These are phyloP conservation scores for Intellagama lesueurii DNA, from an alignment of 2,797 vertebrate species.

Conservation along the genomic window DNA sequence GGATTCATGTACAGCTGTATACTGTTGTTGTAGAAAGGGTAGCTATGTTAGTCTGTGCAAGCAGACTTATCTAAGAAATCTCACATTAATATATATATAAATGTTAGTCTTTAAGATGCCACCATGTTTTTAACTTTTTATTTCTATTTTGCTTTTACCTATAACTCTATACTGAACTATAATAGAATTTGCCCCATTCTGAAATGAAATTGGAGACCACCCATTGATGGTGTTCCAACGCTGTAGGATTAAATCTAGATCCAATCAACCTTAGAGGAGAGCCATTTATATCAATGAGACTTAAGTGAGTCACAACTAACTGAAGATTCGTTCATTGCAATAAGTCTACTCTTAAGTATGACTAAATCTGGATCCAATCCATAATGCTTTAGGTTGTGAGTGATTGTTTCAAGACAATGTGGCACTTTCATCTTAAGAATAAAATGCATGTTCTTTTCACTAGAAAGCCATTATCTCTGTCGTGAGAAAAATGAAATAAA, in stretches of 20 bases:
- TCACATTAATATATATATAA: no score
- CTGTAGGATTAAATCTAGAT: not conserved
- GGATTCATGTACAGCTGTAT: not conserved
- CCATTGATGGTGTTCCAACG: not conserved
- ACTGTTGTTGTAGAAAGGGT: no score
- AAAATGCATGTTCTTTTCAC: conserved; percentile 25
- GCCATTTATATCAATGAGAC: not conserved
- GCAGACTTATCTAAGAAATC: no score
- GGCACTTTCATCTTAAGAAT: conserved; percentile 16
- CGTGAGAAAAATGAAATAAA: conserved; percentile 60
- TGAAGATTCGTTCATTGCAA: not conserved
- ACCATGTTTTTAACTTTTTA: no score
- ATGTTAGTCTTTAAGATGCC: no score
- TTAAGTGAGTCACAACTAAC: no score
- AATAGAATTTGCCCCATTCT: not conserved
- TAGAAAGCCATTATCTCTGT: conserved; percentile 42
- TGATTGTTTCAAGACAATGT: not conserved
- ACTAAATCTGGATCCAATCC: not conserved
- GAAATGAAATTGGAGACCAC: not conserved
- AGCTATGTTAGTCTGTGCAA: no score
- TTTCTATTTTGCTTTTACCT: no score
- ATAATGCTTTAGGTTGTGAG: not conserved
- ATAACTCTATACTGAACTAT: not conserved
- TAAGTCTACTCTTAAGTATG: not conserved
- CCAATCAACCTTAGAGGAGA: not conserved